Conservation (phyloP, 2,797 vertebrate genomes). For the Podarcis siculus region DNA sequence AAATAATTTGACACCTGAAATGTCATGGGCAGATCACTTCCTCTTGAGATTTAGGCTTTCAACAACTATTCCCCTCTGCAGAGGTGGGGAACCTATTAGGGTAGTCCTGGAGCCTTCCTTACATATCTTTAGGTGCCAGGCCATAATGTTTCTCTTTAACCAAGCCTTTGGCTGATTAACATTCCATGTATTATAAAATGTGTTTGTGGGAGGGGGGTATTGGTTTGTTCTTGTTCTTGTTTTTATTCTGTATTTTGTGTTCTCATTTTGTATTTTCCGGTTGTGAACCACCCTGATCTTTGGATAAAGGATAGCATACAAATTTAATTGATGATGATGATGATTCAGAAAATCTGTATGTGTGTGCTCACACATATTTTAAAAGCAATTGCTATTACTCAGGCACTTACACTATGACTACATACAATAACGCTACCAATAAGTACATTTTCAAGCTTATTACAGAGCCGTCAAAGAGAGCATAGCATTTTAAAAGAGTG, state of each 20-base stretch:
- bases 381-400: conserved; percentile 44
- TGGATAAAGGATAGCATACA: too few relatives aligned
- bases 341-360: conserved; percentile 45
- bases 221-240: too few relatives aligned
- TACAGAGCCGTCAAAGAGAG: conserved; percentile 52
- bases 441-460: conserved; percentile 58
- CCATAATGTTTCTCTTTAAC: too few relatives aligned
- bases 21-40: neutral
- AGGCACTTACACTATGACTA: conserved; percentile 45
- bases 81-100: conserved; percentile 14
- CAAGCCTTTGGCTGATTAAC: too few relatives aligned
- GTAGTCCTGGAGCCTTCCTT: neutral
- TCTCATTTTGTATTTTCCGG: too few relatives aligned
- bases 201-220: too few relatives aligned
- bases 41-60: too few relatives aligned
- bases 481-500: conserved; percentile 52
- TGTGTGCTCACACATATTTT: conserved; percentile 22
- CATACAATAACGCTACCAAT: conserved; percentile 43
- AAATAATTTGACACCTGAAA: neutral
- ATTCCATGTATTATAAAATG: too few relatives aligned
- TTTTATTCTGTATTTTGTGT: too few relatives aligned
- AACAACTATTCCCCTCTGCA: too few relatives aligned
- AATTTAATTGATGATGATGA: too few relatives aligned
- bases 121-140: neutral
- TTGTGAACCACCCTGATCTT: too few relatives aligned